phyloP scores from a whole-genome alignment of 2,113 vertebrate genomes.

The Poecilia latipinna region DNA sequence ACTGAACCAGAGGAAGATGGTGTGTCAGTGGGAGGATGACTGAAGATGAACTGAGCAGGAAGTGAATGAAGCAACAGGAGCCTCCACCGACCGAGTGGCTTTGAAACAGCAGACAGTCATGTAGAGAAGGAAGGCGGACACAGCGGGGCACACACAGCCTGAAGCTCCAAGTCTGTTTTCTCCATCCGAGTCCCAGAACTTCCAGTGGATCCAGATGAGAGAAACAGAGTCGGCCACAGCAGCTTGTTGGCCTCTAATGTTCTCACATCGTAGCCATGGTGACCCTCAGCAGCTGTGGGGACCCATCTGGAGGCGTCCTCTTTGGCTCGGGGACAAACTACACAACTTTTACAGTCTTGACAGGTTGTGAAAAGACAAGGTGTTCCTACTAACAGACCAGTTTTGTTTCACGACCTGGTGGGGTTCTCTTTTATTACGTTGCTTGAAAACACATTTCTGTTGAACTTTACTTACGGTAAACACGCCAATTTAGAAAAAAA shows the following conservation, averaged over 20 bases:
- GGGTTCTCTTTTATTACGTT: too few species aligned
- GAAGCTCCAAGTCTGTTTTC: slow-evolving; percentile 57
- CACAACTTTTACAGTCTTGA: too few species aligned
- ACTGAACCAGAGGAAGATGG: slow-evolving; percentile 19
- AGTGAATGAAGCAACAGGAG: slow-evolving; percentile 42
- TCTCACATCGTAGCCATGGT: slow-evolving; percentile 62
- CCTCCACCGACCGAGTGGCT: slow-evolving; percentile 33
- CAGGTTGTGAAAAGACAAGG: too few species aligned
- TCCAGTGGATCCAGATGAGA: slow-evolving; percentile 51
- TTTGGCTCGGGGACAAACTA: neutral
- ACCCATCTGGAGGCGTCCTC: slow-evolving; percentile 18
- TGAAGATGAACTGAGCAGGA: slow-evolving; percentile 50
- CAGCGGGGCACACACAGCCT: slow-evolving; percentile 34
- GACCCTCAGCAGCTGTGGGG: slow-evolving; percentile 16
- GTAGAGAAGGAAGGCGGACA: slow-evolving; percentile 21
- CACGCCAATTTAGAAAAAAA: too few species aligned
- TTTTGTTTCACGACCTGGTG: too few species aligned
- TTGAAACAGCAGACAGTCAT: slow-evolving; percentile 28
- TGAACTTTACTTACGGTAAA: too few species aligned
- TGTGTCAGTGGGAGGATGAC: slow-evolving; percentile 37
- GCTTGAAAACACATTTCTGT: too few species aligned
- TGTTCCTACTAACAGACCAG: too few species aligned
- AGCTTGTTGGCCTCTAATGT: slow-evolving; percentile 51
- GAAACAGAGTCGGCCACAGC: slow-evolving; percentile 59
- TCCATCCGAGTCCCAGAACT: slow-evolving; percentile 52